Evolutionary conservation across 2,797 vertebrate species (phyloP), one percentile per base, ranked within the genome.

Genomic region (Poeciliopsis turneri): DNA sequence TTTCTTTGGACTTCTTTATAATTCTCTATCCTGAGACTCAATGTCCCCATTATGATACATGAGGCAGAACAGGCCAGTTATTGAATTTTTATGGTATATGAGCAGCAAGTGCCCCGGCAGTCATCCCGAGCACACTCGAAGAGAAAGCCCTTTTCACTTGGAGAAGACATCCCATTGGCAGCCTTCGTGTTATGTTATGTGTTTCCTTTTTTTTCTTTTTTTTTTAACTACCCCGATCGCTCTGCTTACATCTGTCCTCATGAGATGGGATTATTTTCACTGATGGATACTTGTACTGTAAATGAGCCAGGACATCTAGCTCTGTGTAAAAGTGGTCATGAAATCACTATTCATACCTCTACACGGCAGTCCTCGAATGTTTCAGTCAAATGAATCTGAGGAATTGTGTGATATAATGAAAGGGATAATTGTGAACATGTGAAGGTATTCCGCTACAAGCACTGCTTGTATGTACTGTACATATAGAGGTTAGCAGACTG

Each of bases 391-490:
- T 68, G 84, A 82, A 85, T 89, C 84, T 79, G 78, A 88, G 68
- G 77, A 75, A 70, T 85, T 70, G 77, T 85, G 86, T 90, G 84
- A 87, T 84, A 87, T 77, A 77, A 85, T 82, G 84, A 80, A 80
- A 86, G 86, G 80, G 81, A 81, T 85, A 84, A 86, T 86, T 75
- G 88, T 87, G 86, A 90, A 84, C 79, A 78, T 86, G 84, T 91
- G 84, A 84, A 83, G 88, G 77, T 49, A 36, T 87, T 93, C 88
- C 88, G 93, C 87, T 88, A 87, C 93, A 86, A 93, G 93, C 91
- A 90, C 92, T 93, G 92, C 94, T 94, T 89, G 91, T 95, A 92
- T 96, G 95, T 96, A 94, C 92, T 96, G 95, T 96, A 95, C 92
- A 95, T 95, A 95, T 87, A 91, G 87, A 90, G 91, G 84, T 89